Evolutionary conservation across 2,113 vertebrate genomes (phyloP).

Genomic region (Hyla sarda): DNA sequence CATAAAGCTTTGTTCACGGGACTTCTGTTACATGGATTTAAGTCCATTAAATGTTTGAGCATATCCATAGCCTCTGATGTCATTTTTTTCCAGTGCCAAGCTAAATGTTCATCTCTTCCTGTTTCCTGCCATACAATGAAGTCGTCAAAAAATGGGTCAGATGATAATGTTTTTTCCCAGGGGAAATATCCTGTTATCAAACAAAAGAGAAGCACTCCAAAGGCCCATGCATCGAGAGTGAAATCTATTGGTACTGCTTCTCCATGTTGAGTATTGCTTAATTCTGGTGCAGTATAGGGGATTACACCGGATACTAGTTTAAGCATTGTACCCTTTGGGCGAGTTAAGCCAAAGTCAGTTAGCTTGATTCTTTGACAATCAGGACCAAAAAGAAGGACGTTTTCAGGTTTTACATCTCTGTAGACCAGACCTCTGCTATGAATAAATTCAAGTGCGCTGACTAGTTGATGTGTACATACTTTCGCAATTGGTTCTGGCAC

Average conservation of each 20-base stretch:
- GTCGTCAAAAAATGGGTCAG: conserved; percentile 89
- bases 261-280: conserved; percentile 74
- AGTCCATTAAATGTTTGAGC: conserved; percentile 81
- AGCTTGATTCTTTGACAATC: conserved; percentile 84
- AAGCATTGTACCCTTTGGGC: conserved; percentile 87
- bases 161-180: conserved; percentile 83
- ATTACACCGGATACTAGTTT: conserved; percentile 84
- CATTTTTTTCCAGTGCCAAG: conserved; percentile 84
- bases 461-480: conserved; percentile 84
- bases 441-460: conserved; percentile 88
- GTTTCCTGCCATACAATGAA: conserved; percentile 84
- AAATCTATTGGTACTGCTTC: conserved; percentile 84
- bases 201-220: conserved; percentile 90
- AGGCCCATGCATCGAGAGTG: conserved; percentile 90
- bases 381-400: conserved; percentile 85
- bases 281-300: conserved; percentile 91
- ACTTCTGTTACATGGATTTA: conserved; percentile 74
- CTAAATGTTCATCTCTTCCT: conserved; percentile 70
- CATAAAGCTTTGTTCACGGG: conserved; percentile 70
- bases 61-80: conserved; percentile 79
- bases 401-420: conserved; percentile 92
- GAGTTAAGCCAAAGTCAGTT: conserved; percentile 89
- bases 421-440: conserved; percentile 88
- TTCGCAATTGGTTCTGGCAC: conserved; percentile 81
- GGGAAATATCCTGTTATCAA: conserved; percentile 93